Base-by-base conservation (phyloP, 2,888 invertebrate genomes). In the Zelleria hepariella region DNA sequence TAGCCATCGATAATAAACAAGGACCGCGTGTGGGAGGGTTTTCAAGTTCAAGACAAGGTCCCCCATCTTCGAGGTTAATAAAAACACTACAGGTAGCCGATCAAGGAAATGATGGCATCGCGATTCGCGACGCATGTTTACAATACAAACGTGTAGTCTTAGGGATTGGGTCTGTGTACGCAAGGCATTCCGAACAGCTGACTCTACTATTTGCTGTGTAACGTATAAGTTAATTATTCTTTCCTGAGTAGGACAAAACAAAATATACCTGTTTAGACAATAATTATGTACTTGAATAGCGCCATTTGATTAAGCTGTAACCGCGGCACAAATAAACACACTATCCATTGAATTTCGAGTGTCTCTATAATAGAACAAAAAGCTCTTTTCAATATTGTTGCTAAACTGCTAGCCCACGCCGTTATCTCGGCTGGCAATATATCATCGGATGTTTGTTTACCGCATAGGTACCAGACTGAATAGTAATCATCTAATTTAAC, bases 1-100 rank as follows among this genome's bases (percentile, higher is more conserved):
- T 67, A 72, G 68, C 66, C 75, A 74, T 78, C 71, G 74, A 77
- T 78, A 76, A 81, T 80, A 81, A 79, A 81, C 80, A 78, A 82
- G 77, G 76, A 79, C 72, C 66, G 65, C 62, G 64, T 66, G 86
- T 82, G 70, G 85, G 85, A 68, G 82, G 72, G 42, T 60, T 57
- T 64, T 69, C 78, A 81, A 83, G 82, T 75, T 74, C 74, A 71
- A 58, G 23, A 65, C 73, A 83, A 84, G 83, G 83, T 81, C 74
- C 65, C n/a, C 3, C 52, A 21, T 47, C 26, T 26, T 48, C 48
- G 54, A 51, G 55, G 48, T 47, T 20, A 52, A 42, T 42, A 42
- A n/a, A 53, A 52, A 53, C 52, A 20, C n/a, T 7, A 47, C 57
- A 8, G 15, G 4, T n/a, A 25, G 53, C 5, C 15, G 15, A 26